Percentiles rank a stretch among this genome's conserved stretches.
These are phyloP conservation scores for Bradypodion ventrale DNA, from an alignment of 2,797 vertebrate species.

Conservation along the genomic window DNA sequence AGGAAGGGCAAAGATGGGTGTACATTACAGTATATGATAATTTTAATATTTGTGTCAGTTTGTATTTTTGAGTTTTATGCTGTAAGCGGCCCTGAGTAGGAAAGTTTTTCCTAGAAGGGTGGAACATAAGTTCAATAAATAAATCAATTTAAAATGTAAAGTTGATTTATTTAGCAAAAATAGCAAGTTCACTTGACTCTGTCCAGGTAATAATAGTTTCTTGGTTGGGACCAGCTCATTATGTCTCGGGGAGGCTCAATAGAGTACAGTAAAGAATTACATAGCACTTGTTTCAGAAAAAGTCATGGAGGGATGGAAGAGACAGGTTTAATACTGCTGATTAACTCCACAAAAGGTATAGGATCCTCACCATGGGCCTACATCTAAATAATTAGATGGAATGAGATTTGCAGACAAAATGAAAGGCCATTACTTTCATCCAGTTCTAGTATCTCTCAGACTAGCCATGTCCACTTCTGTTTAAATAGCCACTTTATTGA, in stretches of 20 bases:
- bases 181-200: neutral
- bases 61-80: no score
- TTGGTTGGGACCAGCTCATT: neutral
- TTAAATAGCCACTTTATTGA: neutral
- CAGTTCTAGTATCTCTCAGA: neutral
- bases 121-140: no score
- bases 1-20: no score
- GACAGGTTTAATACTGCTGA: neutral
- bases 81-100: no score
- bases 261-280: neutral
- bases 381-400: neutral
- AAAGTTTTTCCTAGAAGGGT: no score
- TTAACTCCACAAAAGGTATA: neutral
- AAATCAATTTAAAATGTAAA: no score
- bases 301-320: neutral
- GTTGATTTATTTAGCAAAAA: neutral
- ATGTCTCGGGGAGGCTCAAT: neutral
- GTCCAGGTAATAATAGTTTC: neutral
- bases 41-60: no score
- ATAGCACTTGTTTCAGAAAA: neutral
- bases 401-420: neutral
- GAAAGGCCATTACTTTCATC: neutral
- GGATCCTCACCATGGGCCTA: no score
- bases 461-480: neutral
- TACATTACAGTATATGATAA: no score